A percentile compares a stretch with the other conserved stretches of the same genome.
phyloP scores from a whole-genome alignment of 2,888 invertebrate genomes.

The Diaperis boleti region DNA sequence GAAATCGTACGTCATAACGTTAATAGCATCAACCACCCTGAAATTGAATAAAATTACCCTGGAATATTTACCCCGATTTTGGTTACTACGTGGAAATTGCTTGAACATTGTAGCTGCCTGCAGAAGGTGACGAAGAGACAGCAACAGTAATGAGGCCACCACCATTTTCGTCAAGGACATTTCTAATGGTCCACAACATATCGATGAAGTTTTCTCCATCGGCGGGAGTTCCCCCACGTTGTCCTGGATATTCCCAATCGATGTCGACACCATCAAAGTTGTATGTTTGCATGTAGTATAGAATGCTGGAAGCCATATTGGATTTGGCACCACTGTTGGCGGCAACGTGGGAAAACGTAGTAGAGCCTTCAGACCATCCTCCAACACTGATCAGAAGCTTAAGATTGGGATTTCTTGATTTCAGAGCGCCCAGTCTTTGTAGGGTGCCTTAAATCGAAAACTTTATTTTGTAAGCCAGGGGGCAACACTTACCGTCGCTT shows the following conservation, averaged over 20 bases:
- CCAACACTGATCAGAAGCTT: conserved; percentile 74
- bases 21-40: conserved; percentile 71
- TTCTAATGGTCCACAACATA: conserved; percentile 69
- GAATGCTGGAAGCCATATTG: conserved; percentile 70
- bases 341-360: conserved; percentile 19
- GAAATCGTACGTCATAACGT: conserved; percentile 82
- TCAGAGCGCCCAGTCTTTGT: conserved; percentile 68
- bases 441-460: conserved; percentile 55
- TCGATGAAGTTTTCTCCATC: conserved; percentile 60
- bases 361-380: conserved; percentile 60
- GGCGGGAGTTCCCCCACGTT: conserved; percentile 61
- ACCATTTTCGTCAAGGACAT: conserved; percentile 68
- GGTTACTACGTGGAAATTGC: conserved; percentile 66
- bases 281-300: conserved; percentile 69
- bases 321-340: conserved; percentile 59
- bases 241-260: conserved; percentile 77
- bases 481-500: conserved; percentile 5
- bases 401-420: conserved; percentile 65
- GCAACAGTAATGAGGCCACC: conserved; percentile 68
- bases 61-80: not conserved
- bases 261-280: conserved; percentile 77
- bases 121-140: conserved; percentile 68
- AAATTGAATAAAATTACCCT: conserved; percentile 4
- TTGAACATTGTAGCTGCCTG: conserved; percentile 71
- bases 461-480: not conserved